Conservation (phyloP, 2,113 vertebrate species). For the Gadus macrocephalus region DNA sequence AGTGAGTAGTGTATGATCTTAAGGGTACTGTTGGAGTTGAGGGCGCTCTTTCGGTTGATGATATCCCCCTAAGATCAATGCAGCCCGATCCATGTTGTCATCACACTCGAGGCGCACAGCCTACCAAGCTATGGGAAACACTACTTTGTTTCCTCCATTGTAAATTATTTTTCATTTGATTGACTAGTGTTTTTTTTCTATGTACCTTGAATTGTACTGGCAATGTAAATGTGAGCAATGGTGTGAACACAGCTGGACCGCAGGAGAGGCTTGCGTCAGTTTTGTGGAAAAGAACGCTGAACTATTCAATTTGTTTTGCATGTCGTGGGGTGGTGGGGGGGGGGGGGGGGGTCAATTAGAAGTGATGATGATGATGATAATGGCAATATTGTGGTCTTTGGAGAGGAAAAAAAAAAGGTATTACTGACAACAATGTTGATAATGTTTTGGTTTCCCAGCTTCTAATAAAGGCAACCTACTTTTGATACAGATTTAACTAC, state of each 20-base stretch:
- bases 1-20: too few relatives aligned
- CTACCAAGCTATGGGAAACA: not conserved
- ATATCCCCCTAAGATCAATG: too few relatives aligned
- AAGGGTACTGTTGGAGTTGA: too few relatives aligned
- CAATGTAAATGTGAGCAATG: slow-evolving; percentile 64
- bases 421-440: slow-evolving; percentile 62
- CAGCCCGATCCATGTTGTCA: too few relatives aligned
- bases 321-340: slow-evolving; percentile 54
- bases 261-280: slow-evolving; percentile 51
- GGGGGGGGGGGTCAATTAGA: slow-evolving; percentile 10
- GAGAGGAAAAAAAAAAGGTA: slow-evolving; percentile 36
- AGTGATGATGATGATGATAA: slow-evolving; percentile 50
- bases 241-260: slow-evolving; percentile 56
- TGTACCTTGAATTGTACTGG: slow-evolving; percentile 54
- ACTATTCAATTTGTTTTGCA: slow-evolving; percentile 64
- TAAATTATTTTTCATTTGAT: slow-evolving; percentile 30
- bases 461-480: slow-evolving; percentile 76
- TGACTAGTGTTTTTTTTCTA: slow-evolving; percentile 34
- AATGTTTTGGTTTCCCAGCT: slow-evolving; percentile 72
- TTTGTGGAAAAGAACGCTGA: slow-evolving; percentile 52
- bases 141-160: slow-evolving; percentile 35
- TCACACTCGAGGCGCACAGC: too few relatives aligned
- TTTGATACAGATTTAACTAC: slow-evolving; percentile 71
- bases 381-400: slow-evolving; percentile 65
- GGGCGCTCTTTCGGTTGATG: too few relatives aligned